Conservation (phyloP, 2,888 invertebrate genomes). For the Pachydiplax longipennis region DNA sequence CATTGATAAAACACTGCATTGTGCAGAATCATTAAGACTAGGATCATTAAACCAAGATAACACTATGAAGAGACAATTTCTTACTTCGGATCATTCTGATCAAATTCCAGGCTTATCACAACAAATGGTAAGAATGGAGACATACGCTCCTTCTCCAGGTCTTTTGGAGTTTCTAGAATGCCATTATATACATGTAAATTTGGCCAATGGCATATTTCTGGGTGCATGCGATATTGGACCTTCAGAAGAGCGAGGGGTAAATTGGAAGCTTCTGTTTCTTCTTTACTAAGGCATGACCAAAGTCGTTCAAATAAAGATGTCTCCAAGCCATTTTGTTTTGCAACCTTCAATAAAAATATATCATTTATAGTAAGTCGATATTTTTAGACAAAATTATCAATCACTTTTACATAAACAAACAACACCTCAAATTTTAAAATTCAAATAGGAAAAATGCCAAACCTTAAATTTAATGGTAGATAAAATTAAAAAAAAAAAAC, state of each 20-base stretch:
- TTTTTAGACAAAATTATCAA: no score
- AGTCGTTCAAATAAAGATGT: conserved; percentile 82
- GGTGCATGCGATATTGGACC: conserved; percentile 87
- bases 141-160: conserved; percentile 51
- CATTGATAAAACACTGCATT: no score
- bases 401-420: no score
- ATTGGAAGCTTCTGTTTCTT: conserved; percentile 55
- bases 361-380: background rate
- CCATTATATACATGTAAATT: conserved; percentile 75
- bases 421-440: no score
- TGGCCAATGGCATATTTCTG: conserved; percentile 81
- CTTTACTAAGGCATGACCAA: conserved; percentile 63
- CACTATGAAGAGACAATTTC: conserved; percentile 48
- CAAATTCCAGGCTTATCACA: conserved; percentile 66
- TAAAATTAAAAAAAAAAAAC: no score
- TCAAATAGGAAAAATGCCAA: no score
- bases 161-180: conserved; percentile 58
- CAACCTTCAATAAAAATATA: conserved; percentile 64
- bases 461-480: no score
- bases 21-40: no score
- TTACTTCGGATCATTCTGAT: conserved; percentile 57
- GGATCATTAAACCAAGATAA: no score
- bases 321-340: conserved; percentile 72
- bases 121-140: conserved; percentile 66
- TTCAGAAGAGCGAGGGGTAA: conserved; percentile 66